These are phyloP conservation scores for Alca torda DNA, from an alignment of 2,797 vertebrate genomes.

Conservation along the genomic window DNA sequence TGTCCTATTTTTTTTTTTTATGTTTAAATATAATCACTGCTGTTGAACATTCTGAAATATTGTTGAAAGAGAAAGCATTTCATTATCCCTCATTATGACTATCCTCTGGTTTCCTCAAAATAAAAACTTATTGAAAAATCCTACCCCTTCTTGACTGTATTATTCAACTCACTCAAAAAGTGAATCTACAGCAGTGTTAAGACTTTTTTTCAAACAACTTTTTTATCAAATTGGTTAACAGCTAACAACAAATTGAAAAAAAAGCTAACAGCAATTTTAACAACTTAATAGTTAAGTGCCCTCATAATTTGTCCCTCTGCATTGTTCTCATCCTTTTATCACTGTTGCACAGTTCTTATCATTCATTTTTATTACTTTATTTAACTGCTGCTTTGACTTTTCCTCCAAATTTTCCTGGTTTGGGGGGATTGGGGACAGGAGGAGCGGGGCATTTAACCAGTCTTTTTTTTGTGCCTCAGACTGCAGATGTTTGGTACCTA, in stretches of 20 bases:
- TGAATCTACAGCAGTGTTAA: not conserved
- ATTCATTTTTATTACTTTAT: not conserved
- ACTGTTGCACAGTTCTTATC: not conserved
- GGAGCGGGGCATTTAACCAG: not conserved
- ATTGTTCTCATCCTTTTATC: not conserved
- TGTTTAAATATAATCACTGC: not conserved
- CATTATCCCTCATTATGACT: not conserved
- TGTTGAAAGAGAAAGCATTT: not conserved
- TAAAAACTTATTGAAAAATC: not conserved
- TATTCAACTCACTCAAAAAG: not conserved
- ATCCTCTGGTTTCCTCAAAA: not conserved
- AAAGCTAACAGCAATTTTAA: not conserved
- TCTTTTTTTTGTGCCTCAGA: not conserved
- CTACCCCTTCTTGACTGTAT: not conserved
- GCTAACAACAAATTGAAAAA: not conserved
- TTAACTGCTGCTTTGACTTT: not conserved
- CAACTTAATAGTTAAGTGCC: not conserved
- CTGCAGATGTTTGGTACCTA: not conserved
- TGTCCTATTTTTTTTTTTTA: not conserved
- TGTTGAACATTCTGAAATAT: not conserved
- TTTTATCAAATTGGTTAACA: not conserved
- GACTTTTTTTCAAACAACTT: not conserved
- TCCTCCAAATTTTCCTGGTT: not conserved
- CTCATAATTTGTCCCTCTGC: not conserved
- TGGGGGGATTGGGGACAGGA: accelerated